Conservation (phyloP, 2,797 vertebrate species). For the Lates japonicus region DNA sequence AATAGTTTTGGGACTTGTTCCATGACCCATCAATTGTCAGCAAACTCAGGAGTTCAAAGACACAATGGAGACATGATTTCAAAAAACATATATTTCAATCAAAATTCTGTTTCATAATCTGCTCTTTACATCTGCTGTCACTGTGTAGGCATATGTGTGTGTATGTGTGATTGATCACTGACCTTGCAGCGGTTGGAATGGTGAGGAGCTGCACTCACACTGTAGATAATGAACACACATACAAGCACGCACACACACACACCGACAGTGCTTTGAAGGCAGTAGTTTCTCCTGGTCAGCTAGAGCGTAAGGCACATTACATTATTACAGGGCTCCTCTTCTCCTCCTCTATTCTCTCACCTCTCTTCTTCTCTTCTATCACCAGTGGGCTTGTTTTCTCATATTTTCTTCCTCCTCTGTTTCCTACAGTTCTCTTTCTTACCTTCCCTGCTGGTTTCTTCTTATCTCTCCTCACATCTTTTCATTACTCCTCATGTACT, state of each 20-base stretch:
- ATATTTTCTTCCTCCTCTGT: not conserved
- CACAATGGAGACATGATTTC: not conserved
- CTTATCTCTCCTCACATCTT: not conserved
- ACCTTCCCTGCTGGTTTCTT: not conserved
- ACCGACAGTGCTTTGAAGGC: conserved; percentile 31
- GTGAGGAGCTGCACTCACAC: conserved; percentile 44
- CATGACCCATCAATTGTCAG: not conserved
- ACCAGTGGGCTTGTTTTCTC: conserved; percentile 3
- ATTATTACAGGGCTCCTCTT: conserved; percentile 34
- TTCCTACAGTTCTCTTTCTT: not conserved
- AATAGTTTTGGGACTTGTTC: conserved; percentile 10
- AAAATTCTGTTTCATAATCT: conserved; percentile 38
- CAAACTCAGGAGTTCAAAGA: not conserved
- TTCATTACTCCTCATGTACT: not conserved
- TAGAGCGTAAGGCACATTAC: conserved; percentile 51
- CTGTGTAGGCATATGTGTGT: not conserved
- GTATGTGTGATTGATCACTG: conserved; percentile 64
- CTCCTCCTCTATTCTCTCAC: not conserved
- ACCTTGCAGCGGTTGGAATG: conserved; percentile 59
- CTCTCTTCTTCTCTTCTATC: not conserved
- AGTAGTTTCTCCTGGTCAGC: conserved; percentile 60
- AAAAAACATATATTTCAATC: conserved; percentile 16
- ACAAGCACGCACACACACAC: conserved; percentile 7
- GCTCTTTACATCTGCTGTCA: conserved; percentile 35
- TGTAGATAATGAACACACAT: conserved; percentile 51